These are phyloP conservation scores for Acipenser transmontanus DNA, from an alignment of 2,797 vertebrate genomes.

Conservation along the genomic window DNA sequence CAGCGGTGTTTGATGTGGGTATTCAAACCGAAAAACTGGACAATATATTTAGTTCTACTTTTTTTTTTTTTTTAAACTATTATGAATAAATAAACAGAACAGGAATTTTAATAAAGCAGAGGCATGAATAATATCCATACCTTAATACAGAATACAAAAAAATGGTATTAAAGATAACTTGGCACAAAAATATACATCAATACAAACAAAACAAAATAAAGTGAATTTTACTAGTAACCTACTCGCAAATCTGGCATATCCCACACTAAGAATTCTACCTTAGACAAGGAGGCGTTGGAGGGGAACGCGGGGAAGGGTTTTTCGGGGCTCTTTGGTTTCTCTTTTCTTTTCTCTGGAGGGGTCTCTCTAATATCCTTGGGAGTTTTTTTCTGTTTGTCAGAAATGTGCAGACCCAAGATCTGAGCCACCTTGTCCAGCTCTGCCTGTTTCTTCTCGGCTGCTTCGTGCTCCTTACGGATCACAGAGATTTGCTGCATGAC, in stretches of 20 bases:
- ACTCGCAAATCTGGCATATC: slow-evolving; percentile 12
- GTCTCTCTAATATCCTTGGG: slow-evolving; percentile 44
- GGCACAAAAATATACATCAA: not conserved
- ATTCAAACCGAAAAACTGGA: no score
- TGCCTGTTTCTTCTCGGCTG: slow-evolving; percentile 77
- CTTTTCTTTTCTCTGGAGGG: slow-evolving; percentile 50
- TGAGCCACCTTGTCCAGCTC: slow-evolving; percentile 88
- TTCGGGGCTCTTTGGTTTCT: slow-evolving; percentile 54
- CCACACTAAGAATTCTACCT: slow-evolving; percentile 43
- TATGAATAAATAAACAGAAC: no score
- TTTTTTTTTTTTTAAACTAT: no score
- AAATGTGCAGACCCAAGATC: slow-evolving; percentile 79
- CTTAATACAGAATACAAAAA: no score
- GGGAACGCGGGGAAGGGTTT: slow-evolving; percentile 29
- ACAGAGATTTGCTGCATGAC: slow-evolving; percentile 81
- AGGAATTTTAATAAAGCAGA: no score
- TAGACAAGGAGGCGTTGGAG: slow-evolving; percentile 22
- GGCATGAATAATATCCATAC: no score
- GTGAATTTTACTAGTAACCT: not conserved
- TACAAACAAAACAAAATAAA: not conserved
- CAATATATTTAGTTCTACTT: no score
- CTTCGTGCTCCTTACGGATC: slow-evolving; percentile 75
- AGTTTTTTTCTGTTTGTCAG: slow-evolving; percentile 63
- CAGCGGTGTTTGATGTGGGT: no score
- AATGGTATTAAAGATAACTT: not conserved